Evolutionary conservation across 2,888 invertebrate species (phyloP).

Genomic region (Deladenus siricidicola): DNA sequence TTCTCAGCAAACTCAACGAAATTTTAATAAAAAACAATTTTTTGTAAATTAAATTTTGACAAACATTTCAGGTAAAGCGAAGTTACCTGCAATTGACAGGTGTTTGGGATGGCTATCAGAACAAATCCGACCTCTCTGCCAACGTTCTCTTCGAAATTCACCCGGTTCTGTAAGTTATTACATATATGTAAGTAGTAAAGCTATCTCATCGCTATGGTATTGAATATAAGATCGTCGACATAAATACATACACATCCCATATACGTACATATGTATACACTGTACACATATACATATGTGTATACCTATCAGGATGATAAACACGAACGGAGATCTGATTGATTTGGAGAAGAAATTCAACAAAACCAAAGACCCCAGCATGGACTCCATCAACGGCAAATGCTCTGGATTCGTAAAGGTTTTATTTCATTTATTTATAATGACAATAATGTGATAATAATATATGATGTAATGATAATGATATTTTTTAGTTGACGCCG

Average conservation of each 20-base stretch:
- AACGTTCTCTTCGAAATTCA: slow-evolving; percentile 41
- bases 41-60: slow-evolving; percentile 10
- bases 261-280: too few relatives aligned
- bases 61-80: slow-evolving; percentile 33
- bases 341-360: slow-evolving; percentile 52
- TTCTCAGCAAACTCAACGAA: too few relatives aligned
- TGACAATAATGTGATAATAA: too few relatives aligned
- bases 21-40: too few relatives aligned
- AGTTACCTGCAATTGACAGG: slow-evolving; percentile 44
- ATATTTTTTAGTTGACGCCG: slow-evolving; percentile 33
- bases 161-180: slow-evolving; percentile 36
- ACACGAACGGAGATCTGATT: slow-evolving; percentile 50
- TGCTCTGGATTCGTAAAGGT: slow-evolving; percentile 50
- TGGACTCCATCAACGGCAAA: slow-evolving; percentile 35
- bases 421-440: too few relatives aligned
- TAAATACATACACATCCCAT: too few relatives aligned
- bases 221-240: too few relatives aligned
- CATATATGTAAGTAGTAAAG: too few relatives aligned
- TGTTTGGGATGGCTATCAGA: slow-evolving; percentile 28
- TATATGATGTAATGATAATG: too few relatives aligned
- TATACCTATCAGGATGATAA: slow-evolving; percentile 39
- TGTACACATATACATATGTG: too few relatives aligned
- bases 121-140: slow-evolving; percentile 6
- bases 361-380: slow-evolving; percentile 46
- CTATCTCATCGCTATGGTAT: too few relatives aligned